These are phyloP conservation scores for Platanista minor DNA, from an alignment of 2,113 vertebrate species.

Conservation along the genomic window DNA sequence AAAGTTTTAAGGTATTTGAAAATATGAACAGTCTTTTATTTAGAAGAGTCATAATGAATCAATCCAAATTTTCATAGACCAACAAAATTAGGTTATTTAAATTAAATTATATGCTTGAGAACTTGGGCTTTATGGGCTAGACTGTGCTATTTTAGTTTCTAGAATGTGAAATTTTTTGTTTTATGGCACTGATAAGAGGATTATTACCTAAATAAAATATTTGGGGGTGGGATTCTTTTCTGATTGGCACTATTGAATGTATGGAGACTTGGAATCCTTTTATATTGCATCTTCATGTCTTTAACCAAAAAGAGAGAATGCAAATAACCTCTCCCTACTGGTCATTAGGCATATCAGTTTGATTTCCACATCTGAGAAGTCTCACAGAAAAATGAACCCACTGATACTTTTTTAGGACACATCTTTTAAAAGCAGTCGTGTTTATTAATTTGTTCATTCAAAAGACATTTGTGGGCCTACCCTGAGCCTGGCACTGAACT, in stretches of 20 bases:
- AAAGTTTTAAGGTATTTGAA: neutral
- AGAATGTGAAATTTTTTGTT: constrained; percentile 25
- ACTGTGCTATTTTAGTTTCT: constrained; percentile 43
- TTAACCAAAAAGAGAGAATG: neutral
- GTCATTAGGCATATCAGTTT: neutral
- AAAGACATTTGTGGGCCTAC: neutral
- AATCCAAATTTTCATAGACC: constrained; percentile 1
- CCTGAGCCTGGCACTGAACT: neutral
- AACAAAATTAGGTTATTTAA: constrained; percentile 37
- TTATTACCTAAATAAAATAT: constrained; percentile 35
- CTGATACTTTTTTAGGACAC: neutral
- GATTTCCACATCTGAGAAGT: neutral
- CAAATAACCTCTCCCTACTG: neutral
- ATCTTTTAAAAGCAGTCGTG: neutral
- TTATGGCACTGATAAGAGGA: constrained; percentile 8
- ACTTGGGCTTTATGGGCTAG: neutral
- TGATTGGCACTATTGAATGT: neutral
- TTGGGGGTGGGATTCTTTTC: neutral
- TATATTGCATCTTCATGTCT: neutral
- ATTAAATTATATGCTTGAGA: constrained; percentile 7
- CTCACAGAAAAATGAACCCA: neutral
- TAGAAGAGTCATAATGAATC: constrained; percentile 24
- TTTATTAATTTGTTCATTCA: neutral
- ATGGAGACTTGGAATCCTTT: neutral
- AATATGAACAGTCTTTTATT: neutral